A percentile compares a stretch with the other conserved stretches of the same genome.
These are phyloP conservation scores for Macroramphosus scolopax DNA, from an alignment of 2,797 vertebrate species.

Conservation along the genomic window DNA sequence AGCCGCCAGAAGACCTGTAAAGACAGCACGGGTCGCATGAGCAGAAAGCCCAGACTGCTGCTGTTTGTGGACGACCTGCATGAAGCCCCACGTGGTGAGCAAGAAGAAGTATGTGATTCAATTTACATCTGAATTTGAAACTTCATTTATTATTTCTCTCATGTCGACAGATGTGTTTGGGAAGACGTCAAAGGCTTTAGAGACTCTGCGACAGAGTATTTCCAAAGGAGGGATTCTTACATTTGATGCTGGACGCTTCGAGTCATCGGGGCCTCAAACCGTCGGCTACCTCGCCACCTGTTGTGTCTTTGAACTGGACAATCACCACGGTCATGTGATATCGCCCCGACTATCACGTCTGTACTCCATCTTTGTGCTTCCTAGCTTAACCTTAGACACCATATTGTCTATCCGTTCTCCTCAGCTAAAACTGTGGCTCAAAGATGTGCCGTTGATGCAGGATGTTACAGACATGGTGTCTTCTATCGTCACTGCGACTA, in stretches of 20 bases:
- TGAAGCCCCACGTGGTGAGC: constrained; percentile 66
- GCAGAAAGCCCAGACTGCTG: constrained; percentile 43
- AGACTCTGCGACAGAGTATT: constrained; percentile 82
- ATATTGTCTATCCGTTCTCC: constrained; percentile 78
- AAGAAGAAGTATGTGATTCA: background rate
- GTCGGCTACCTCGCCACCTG: constrained; percentile 79
- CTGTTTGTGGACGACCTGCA: constrained; percentile 70
- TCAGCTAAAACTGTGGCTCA: constrained; percentile 77
- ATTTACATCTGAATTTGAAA: background rate
- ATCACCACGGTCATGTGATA: constrained; percentile 40
- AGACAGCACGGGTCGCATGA: background rate
- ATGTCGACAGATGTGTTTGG: constrained; percentile 71
- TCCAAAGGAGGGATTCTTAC: constrained; percentile 69
- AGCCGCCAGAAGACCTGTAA: constrained; percentile 18
- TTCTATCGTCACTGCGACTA: constrained; percentile 79
- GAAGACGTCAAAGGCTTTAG: constrained; percentile 73
- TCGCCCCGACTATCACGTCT: constrained; percentile 79
- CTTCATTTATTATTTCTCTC: constrained; percentile 5
- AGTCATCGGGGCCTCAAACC: constrained; percentile 51
- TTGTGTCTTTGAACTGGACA: constrained; percentile 53
- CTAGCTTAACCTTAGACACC: constrained; percentile 59
- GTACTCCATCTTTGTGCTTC: constrained; percentile 81
- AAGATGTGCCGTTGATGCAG: constrained; percentile 57
- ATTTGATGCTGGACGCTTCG: constrained; percentile 62
- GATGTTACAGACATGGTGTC: constrained; percentile 57